Conservation (phyloP, 2,797 vertebrate species). For the Sparus aurata region DNA sequence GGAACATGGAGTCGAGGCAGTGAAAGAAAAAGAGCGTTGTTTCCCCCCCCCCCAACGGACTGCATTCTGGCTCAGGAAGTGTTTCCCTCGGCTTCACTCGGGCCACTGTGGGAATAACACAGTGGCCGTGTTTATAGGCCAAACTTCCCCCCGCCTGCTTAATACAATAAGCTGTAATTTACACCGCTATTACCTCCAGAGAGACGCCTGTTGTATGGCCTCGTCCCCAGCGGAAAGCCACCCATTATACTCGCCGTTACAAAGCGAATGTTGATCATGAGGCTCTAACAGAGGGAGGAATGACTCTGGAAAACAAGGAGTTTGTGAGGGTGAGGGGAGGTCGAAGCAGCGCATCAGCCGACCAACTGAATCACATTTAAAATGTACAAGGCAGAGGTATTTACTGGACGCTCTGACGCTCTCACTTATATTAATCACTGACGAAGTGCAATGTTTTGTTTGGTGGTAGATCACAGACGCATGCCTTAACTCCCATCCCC, state of each 20-base stretch:
- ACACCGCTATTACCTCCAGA: constrained; percentile 82
- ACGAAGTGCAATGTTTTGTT: not conserved
- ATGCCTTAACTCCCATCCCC: constrained; percentile 3
- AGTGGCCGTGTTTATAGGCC: constrained; percentile 77
- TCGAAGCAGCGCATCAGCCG: not conserved
- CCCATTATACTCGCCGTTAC: constrained; percentile 75
- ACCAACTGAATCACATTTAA: constrained; percentile 48
- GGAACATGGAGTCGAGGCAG: constrained; percentile 31
- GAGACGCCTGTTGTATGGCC: constrained; percentile 73
- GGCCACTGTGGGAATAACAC: constrained; percentile 80
- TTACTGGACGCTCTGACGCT: constrained; percentile 3
- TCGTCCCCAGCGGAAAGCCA: constrained; percentile 68
- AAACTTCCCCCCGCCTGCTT: constrained; percentile 68
- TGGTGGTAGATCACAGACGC: constrained; percentile 6
- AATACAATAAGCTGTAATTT: constrained; percentile 86
- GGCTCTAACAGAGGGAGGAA: constrained; percentile 60
- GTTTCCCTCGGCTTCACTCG: constrained; percentile 69
- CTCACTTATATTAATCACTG: not conserved
- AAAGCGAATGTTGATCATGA: constrained; percentile 71
- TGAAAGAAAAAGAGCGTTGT: constrained; percentile 55
- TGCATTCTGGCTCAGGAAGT: constrained; percentile 77
- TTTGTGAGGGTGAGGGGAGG: constrained; percentile 25
- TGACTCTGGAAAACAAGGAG: constrained; percentile 48
- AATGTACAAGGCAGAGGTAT: constrained; percentile 24
- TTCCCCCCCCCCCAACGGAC: constrained; percentile 37